Evolutionary conservation across 1,140 invertebrate genomes (phyloP).

Genomic region (Gonatopus flavifemur): DNA sequence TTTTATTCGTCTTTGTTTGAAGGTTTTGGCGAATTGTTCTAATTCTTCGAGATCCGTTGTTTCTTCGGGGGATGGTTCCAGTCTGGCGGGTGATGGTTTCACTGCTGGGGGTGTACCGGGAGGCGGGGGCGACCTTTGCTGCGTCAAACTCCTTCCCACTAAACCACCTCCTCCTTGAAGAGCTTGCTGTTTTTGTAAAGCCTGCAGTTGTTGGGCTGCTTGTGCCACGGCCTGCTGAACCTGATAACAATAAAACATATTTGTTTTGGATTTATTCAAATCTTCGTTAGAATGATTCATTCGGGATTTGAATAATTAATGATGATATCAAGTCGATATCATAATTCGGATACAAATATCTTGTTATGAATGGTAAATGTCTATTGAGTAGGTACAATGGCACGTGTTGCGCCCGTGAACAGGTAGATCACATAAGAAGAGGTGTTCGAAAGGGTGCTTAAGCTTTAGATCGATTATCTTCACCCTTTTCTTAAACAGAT

Average conservation of each 20-base stretch:
- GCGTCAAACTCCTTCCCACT: conserved; percentile 44
- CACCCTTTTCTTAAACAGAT: conserved; percentile 44
- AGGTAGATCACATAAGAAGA: conserved; percentile 17
- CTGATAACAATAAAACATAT: conserved; percentile 44
- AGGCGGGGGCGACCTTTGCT: conserved; percentile 56
- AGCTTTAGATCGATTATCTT: conserved; percentile 48
- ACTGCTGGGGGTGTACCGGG: conserved; percentile 52
- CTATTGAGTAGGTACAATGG: conserved; percentile 1
- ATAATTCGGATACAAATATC: too few species aligned
- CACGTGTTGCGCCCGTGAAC: conserved; percentile 27
- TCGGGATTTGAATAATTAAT: too few species aligned
- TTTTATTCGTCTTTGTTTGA: conserved; percentile 94
- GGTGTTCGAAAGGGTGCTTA: conserved; percentile 17
- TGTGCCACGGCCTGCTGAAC: conserved; percentile 78
- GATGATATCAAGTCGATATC: too few species aligned
- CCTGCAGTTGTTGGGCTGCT: conserved; percentile 80
- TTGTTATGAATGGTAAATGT: conserved; percentile 1
- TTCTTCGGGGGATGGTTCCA: conserved; percentile 85
- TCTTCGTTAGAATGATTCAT: too few species aligned
- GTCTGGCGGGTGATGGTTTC: conserved; percentile 59
- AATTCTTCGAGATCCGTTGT: conserved; percentile 94
- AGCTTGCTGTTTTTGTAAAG: conserved; percentile 74
- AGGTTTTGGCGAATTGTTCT: conserved; percentile 95
- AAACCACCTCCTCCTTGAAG: conserved; percentile 47
- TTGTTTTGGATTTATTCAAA: too few species aligned